phyloP scores from a whole-genome alignment of 2,797 vertebrate species.

The Parotocinclus haroldoi region DNA sequence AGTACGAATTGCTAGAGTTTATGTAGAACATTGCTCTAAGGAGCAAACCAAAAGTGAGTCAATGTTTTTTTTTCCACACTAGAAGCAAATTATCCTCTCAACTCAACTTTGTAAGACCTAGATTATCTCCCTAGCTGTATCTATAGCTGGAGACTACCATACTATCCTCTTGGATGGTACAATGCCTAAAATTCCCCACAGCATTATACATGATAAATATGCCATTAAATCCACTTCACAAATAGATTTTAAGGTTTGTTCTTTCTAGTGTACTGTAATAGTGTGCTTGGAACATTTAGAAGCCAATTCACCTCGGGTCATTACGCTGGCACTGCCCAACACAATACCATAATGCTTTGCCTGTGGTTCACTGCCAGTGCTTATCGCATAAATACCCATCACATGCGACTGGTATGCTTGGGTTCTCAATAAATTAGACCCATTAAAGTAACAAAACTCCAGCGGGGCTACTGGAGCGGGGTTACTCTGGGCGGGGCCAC shows the following conservation, averaged over 20 bases:
- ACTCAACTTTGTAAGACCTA: neutral
- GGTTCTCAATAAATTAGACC: neutral
- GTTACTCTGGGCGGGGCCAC: no score
- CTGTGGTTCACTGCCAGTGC: constrained; percentile 1
- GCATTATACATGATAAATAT: constrained; percentile 8
- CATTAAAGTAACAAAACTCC: constrained; percentile 1
- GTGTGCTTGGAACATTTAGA: neutral
- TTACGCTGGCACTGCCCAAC: constrained; percentile 14
- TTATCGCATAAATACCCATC: constrained; percentile 1
- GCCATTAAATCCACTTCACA: neutral
- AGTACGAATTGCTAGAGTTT: no score
- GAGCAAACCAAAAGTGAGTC: no score
- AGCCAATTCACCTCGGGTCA: neutral
- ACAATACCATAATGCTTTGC: constrained; percentile 48
- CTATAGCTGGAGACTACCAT: no score
- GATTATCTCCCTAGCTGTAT: constrained; percentile 5
- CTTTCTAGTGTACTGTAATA: neutral
- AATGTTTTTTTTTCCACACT: no score
- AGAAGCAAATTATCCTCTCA: neutral
- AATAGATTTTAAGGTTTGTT: constrained; percentile 11
- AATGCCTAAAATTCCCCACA: neutral
- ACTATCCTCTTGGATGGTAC: constrained; percentile 7
- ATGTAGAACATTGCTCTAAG: no score
- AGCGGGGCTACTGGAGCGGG: neutral
- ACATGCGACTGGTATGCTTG: neutral